phyloP scores from a whole-genome alignment of 2,797 vertebrate genomes.

The Gobio occitaniae region DNA sequence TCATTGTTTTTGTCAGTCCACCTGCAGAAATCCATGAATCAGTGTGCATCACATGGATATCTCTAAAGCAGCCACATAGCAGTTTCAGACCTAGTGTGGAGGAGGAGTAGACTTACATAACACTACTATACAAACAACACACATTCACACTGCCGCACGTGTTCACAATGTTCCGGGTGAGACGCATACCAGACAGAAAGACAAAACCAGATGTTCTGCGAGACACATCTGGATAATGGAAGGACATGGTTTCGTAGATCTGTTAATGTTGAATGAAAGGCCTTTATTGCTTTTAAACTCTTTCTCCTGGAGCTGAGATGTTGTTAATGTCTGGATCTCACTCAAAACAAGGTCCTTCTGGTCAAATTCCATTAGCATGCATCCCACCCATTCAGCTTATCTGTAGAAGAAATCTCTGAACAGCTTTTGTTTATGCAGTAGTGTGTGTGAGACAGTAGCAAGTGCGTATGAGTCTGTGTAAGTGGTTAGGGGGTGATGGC shows the following conservation, averaged over 20 bases:
- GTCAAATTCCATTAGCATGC: not conserved
- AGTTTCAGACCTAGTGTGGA: constrained; percentile 25
- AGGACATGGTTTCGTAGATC: not conserved
- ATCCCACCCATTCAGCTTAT: not conserved
- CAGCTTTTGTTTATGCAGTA: constrained; percentile 10
- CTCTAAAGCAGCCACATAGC: not conserved
- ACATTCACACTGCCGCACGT: constrained; percentile 38
- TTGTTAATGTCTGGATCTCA: constrained; percentile 11
- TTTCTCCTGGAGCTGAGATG: not conserved
- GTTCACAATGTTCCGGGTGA: constrained; percentile 13
- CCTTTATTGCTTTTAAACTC: not conserved
- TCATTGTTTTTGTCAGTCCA: not conserved
- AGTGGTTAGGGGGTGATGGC: constrained; percentile 1
- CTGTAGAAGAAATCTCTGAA: constrained; percentile 1
- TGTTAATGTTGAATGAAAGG: not conserved
- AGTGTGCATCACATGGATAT: constrained; percentile 13
- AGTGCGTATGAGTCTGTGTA: constrained; percentile 8
- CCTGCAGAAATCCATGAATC: constrained; percentile 37
- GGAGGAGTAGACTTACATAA: constrained; percentile 56
- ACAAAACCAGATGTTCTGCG: constrained; percentile 36
- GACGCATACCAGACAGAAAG: constrained; percentile 20
- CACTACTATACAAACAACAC: constrained; percentile 17
- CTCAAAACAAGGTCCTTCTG: not conserved
- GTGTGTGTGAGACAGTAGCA: not conserved
- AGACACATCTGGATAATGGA: constrained; percentile 9